A percentile compares a stretch with the other conserved stretches of the same genome.
Evolutionary conservation across 2,113 vertebrate species (phyloP).

Genomic region (Fulica atra): DNA sequence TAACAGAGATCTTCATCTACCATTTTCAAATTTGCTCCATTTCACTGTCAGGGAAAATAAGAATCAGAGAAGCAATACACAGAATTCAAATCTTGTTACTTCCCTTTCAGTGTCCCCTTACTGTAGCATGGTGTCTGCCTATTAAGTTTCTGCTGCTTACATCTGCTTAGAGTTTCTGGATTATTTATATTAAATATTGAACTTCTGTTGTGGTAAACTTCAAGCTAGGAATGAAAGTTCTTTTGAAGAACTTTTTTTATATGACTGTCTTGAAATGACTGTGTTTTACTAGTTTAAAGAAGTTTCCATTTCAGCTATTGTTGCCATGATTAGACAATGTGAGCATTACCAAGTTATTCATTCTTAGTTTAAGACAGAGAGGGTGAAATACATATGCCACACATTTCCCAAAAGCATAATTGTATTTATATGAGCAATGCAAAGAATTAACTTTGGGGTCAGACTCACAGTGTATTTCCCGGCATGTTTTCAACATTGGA

Average conservation of each 20-base stretch:
- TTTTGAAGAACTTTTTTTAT: neutral
- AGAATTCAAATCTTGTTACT: neutral
- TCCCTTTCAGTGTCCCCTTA: neutral
- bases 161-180: neutral
- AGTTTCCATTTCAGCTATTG: neutral
- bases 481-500: neutral
- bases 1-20: neutral
- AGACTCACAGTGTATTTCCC: neutral
- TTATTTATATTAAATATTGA: neutral
- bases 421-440: neutral
- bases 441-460: neutral
- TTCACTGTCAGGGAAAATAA: neutral
- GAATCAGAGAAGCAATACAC: neutral
- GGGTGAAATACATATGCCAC: rapidly evolving
- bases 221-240: neutral
- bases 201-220: neutral
- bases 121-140: neutral
- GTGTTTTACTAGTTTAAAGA: neutral
- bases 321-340: neutral
- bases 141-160: neutral
- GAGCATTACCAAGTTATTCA: neutral
- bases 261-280: neutral
- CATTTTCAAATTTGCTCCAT: neutral
- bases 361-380: neutral
- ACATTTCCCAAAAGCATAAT: neutral